Percentiles rank a stretch among this genome's conserved stretches.
phyloP scores from a whole-genome alignment of 2,888 invertebrate genomes.

The Melanotus villosus region DNA sequence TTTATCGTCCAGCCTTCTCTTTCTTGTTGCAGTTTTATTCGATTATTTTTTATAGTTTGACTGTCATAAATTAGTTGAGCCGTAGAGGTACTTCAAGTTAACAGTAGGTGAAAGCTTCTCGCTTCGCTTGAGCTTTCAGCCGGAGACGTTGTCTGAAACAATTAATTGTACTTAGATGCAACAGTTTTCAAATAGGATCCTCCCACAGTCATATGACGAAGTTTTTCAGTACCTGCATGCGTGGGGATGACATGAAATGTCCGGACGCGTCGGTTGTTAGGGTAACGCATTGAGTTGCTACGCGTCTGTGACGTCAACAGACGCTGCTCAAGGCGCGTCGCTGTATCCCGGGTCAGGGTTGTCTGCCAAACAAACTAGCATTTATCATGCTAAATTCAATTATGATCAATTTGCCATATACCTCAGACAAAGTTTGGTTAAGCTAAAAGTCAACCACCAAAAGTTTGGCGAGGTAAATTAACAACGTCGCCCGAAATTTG shows the following conservation, averaged over 20 bases:
- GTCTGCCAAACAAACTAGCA: constrained; percentile 37
- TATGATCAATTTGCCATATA: constrained; percentile 12
- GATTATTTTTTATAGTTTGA: too few species aligned
- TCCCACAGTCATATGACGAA: neutral
- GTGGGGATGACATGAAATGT: constrained; percentile 34
- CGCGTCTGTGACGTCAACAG: constrained; percentile 48
- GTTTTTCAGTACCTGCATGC: constrained; percentile 29
- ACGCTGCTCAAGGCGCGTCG: constrained; percentile 50
- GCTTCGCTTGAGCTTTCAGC: too few species aligned
- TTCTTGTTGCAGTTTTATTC: too few species aligned
- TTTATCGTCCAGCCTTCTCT: too few species aligned
- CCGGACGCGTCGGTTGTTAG: constrained; percentile 46
- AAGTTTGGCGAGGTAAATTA: too few species aligned
- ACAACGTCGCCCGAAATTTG: neutral
- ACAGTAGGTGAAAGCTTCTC: too few species aligned
- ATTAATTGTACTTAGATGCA: neutral
- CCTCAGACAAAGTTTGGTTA: neutral
- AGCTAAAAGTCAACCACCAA: neutral
- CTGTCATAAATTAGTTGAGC: too few species aligned
- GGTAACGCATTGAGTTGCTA: constrained; percentile 45
- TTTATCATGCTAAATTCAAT: constrained; percentile 29
- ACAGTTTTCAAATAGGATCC: neutral
- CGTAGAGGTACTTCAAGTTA: too few species aligned
- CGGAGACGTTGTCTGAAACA: too few species aligned
- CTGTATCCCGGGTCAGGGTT: constrained; percentile 52